phyloP scores from a whole-genome alignment of 2,113 vertebrate species.

The Hemiscyllium ocellatum region DNA sequence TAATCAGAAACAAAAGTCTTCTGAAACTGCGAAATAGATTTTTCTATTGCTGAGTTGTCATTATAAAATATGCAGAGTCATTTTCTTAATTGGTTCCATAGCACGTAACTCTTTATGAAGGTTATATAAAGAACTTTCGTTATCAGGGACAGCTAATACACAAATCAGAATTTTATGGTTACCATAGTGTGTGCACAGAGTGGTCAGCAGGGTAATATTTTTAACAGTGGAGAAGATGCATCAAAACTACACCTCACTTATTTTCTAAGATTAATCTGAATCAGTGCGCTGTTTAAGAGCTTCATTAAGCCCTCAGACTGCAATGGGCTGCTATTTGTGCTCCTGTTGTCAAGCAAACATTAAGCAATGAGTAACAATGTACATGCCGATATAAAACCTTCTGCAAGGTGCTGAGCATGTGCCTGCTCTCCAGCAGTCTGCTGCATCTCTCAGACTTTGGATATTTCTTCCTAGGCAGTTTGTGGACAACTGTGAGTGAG shows the following conservation, averaged over 20 bases:
- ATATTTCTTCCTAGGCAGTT: no score
- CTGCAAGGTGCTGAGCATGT: no score
- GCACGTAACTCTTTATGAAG: neutral
- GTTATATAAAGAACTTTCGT: neutral
- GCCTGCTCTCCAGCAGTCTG: no score
- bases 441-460: no score
- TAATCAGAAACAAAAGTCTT: neutral
- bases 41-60: neutral
- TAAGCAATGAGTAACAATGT: no score
- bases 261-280: neutral
- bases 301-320: neutral
- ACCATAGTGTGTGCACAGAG: neutral
- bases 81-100: neutral
- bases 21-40: neutral
- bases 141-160: neutral
- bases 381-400: no score
- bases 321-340: no score
- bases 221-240: neutral
- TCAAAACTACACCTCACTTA: neutral
- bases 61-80: neutral
- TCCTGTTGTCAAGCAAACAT: no score
- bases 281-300: neutral
- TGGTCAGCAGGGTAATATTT: neutral
- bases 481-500: no score
- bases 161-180: neutral